Evolutionary conservation across 2,888 invertebrate species (phyloP).

Genomic region (Agrilus biguttatus): DNA sequence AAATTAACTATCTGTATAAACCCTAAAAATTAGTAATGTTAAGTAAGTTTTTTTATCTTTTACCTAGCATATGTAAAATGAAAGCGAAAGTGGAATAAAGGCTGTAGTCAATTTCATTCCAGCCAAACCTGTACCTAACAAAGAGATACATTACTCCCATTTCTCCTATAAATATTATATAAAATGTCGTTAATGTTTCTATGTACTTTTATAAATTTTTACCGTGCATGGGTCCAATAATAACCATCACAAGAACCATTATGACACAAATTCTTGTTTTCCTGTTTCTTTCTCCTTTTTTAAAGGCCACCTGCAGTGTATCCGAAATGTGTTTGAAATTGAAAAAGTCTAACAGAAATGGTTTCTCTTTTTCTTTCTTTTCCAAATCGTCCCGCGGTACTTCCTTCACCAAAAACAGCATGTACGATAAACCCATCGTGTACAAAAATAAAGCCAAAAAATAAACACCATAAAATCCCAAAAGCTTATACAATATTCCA

Average conservation of each 20-base stretch:
- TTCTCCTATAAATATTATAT: constrained; percentile 33
- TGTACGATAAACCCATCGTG: constrained; percentile 33
- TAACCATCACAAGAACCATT: constrained; percentile 33
- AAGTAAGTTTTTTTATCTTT: constrained; percentile 15
- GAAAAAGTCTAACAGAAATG: constrained; percentile 22
- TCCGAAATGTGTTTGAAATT: constrained; percentile 36
- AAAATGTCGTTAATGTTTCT: too few species aligned
- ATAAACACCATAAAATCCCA: constrained; percentile 41
- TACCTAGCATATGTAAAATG: constrained; percentile 38
- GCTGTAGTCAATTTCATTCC: constrained; percentile 44
- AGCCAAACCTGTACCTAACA: constrained; percentile 39
- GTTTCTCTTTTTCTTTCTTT: constrained; percentile 8
- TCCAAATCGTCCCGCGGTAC: constrained; percentile 30
- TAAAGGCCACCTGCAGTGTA: constrained; percentile 35
- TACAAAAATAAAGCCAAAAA: constrained; percentile 31
- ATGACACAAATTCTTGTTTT: constrained; percentile 34
- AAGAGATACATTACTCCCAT: constrained; percentile 40
- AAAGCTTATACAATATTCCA: constrained; percentile 32
- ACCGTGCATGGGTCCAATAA: constrained; percentile 41
- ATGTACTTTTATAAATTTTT: constrained; percentile 13
- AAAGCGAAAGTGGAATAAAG: constrained; percentile 42
- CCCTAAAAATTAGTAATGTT: background rate
- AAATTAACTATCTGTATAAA: background rate
- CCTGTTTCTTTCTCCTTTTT: constrained; percentile 31
- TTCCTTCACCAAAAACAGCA: constrained; percentile 31